Conservation (phyloP, 2,888 invertebrate species). For the Sinhomidia bicolor region DNA sequence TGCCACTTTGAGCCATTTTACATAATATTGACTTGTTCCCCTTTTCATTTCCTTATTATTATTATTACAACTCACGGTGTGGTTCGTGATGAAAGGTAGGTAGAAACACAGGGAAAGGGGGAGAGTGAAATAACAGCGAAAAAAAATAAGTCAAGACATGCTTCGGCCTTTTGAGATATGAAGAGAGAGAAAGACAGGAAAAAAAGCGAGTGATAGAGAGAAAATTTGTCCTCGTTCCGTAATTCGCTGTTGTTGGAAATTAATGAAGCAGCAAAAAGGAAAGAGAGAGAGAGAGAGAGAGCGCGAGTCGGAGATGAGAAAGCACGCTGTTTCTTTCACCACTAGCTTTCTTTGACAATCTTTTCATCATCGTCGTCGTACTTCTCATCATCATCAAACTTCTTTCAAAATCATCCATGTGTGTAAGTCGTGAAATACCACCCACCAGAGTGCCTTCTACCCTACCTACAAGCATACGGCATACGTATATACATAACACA, state of each 20-base stretch:
- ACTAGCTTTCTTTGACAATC: slow-evolving; percentile 46
- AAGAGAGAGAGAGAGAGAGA: too few relatives aligned
- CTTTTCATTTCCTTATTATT: not conserved
- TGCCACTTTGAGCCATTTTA: slow-evolving; percentile 13
- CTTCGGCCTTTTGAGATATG: not conserved
- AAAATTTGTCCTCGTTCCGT: slow-evolving; percentile 51
- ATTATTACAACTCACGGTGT: slow-evolving; percentile 6
- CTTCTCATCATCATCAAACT: slow-evolving; percentile 26
- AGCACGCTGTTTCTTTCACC: slow-evolving; percentile 40
- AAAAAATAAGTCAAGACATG: not conserved
- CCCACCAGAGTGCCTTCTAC: not conserved
- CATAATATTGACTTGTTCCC: slow-evolving; percentile 3
- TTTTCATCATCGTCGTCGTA: too few relatives aligned
- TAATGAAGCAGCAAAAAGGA: slow-evolving; percentile 52
- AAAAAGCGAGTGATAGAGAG: not conserved
- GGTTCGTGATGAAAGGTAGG: not conserved
- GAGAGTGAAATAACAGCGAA: not conserved
- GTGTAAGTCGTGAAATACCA: slow-evolving; percentile 4
- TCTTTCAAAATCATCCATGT: slow-evolving; percentile 35
- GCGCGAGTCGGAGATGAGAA: slow-evolving; percentile 48
- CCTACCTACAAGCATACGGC: not conserved
- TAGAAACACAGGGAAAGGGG: not conserved
- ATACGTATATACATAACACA: not conserved
- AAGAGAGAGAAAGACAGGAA: not conserved
- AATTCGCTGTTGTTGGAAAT: slow-evolving; percentile 46